Evolutionary conservation across 2,888 invertebrate genomes (phyloP).

Genomic region (Anagyrus pseudococci): DNA sequence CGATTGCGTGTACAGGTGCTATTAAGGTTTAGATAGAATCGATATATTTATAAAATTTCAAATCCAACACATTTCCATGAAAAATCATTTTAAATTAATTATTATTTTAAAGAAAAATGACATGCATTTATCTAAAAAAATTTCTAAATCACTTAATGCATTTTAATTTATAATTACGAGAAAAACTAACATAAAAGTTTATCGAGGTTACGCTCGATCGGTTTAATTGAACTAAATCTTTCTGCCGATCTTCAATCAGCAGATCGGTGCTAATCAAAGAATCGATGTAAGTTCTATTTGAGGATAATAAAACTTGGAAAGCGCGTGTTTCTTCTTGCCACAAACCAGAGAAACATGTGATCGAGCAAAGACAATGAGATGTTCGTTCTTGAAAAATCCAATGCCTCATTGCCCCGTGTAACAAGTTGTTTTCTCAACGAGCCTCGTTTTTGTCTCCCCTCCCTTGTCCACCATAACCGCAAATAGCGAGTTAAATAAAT

Average conservation of each 20-base stretch:
- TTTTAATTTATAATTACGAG: no score
- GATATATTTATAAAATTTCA: conserved; percentile 13
- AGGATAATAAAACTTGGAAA: not conserved
- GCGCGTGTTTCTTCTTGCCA: conserved; percentile 11
- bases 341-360: conserved; percentile 35
- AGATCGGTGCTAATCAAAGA: conserved; percentile 15
- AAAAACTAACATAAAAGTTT: no score
- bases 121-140: no score
- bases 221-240: not conserved
- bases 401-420: conserved; percentile 5
- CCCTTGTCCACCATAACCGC: not conserved
- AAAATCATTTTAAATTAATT: no score
- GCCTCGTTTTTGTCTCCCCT: not conserved
- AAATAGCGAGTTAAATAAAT: no score
- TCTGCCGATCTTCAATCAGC: not conserved
- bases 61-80: no score
- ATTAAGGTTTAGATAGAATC: conserved; percentile 16
- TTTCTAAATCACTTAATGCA: no score
- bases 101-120: no score
- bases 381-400: conserved; percentile 6
- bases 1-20: conserved; percentile 17
- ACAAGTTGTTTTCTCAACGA: no score
- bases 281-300: conserved; percentile 37
- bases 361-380: conserved; percentile 4
- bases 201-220: conserved; percentile 2